Conservation (phyloP, 2,113 vertebrate genomes). For the Elanus axillaris region DNA sequence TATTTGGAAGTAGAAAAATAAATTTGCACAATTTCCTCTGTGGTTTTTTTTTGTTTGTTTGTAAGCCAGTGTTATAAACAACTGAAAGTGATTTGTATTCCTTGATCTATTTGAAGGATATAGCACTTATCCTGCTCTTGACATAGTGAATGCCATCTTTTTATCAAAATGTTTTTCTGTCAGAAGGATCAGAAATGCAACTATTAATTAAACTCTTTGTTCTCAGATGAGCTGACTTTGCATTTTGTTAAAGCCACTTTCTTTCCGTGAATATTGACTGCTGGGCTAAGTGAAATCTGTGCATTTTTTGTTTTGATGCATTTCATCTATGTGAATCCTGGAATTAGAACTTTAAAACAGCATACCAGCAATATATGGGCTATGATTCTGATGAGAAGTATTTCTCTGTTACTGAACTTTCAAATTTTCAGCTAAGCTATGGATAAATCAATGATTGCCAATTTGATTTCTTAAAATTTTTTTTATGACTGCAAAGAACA, state of each 20-base stretch:
- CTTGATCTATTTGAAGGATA: neutral
- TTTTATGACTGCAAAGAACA: conserved; percentile 59
- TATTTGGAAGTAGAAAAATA: neutral
- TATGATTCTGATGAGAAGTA: conserved; percentile 50
- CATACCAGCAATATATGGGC: conserved; percentile 73
- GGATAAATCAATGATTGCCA: conserved; percentile 33
- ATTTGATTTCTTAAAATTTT: conserved; percentile 55
- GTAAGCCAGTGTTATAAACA: neutral
- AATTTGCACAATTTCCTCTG: neutral
- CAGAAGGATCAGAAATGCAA: conserved; percentile 38
- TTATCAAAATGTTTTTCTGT: neutral
- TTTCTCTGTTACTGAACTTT: conserved; percentile 48
- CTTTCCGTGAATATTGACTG: conserved; percentile 39
- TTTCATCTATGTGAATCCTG: conserved; percentile 60
- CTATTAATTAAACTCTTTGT: conserved; percentile 22
- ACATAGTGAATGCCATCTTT: conserved; percentile 13
- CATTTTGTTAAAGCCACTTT: neutral
- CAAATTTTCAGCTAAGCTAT: conserved; percentile 51
- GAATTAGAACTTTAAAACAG: conserved; percentile 37
- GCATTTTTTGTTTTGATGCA: conserved; percentile 38
- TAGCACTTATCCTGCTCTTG: conserved; percentile 30
- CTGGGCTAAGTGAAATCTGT: conserved; percentile 40
- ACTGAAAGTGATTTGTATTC: conserved; percentile 14
- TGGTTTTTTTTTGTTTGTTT: neutral
- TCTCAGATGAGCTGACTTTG: conserved; percentile 41